Evolutionary conservation across 2,113 vertebrate species (phyloP).

Genomic region (Bos taurus): ARS-UCD2.0 NC_037349.1:59119501-59120000

Average conservation of each 20-base stretch:
- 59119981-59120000: background rate
- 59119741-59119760: background rate
- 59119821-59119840: background rate
- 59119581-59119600: background rate
- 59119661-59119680: background rate
- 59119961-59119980: background rate
- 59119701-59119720: too few species aligned
- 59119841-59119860: background rate
- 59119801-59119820: background rate
- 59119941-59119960: background rate
- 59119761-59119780: rapidly evolving
- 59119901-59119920: background rate
- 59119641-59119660: background rate
- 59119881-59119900: background rate
- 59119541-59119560: background rate
- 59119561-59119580: background rate
- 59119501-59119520: background rate
- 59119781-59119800: background rate
- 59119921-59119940: too few species aligned
- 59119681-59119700: background rate
- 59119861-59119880: background rate
- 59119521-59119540: background rate
- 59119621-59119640: background rate
- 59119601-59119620: background rate
- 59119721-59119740: background rate